A percentile compares a stretch with the other conserved stretches of the same genome.
phyloP scores from a whole-genome alignment of 2,113 vertebrate genomes.

The Alouatta palliata region DNA sequence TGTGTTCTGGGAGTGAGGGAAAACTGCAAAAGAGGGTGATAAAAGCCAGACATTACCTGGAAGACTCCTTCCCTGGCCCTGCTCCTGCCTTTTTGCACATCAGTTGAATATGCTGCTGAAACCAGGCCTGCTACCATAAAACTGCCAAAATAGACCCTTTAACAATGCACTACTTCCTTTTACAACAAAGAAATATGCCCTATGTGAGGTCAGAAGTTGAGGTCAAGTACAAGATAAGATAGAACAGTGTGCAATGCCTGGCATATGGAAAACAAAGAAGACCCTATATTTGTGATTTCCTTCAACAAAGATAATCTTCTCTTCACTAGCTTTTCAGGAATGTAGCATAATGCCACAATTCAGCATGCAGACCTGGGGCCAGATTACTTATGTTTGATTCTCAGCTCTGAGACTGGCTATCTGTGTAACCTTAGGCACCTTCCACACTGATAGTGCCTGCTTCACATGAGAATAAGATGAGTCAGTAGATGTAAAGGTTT shows the following conservation, averaged over 20 bases:
- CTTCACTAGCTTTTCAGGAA: background rate
- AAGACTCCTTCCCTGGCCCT: background rate
- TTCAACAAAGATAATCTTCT: background rate
- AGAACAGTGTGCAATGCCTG: background rate
- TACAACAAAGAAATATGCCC: background rate
- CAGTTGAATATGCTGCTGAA: background rate
- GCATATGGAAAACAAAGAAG: background rate
- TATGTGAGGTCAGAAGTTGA: background rate
- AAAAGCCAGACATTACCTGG: background rate
- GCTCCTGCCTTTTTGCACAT: background rate
- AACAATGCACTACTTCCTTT: background rate
- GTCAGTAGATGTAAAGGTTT: background rate
- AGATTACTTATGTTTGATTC: background rate
- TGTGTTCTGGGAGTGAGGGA: background rate
- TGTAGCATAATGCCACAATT: fast-evolving
- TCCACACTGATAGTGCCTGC: background rate
- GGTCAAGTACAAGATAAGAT: background rate
- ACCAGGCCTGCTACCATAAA: background rate
- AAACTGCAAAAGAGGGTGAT: background rate
- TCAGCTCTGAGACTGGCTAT: background rate
- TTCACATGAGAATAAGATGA: background rate
- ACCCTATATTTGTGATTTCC: background rate
- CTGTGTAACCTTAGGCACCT: background rate
- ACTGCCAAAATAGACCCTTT: background rate
- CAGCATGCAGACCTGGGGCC: background rate